A percentile compares a stretch with the other conserved stretches of the same genome.
Evolutionary conservation across 2,888 invertebrate genomes (phyloP).

Genomic region (Camptogramma bilineatum): DNA sequence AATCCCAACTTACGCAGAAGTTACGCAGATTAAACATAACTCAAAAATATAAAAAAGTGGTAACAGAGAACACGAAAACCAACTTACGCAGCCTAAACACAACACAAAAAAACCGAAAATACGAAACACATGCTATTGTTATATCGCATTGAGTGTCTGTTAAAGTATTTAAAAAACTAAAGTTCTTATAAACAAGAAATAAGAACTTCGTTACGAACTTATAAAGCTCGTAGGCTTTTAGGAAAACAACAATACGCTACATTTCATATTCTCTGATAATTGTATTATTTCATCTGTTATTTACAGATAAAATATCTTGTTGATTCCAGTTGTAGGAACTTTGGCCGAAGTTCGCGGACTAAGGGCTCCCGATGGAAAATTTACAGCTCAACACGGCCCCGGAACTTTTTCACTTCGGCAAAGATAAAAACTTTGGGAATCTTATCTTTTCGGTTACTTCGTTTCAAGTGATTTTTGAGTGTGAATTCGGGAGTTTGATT

Average conservation of each 20-base stretch:
- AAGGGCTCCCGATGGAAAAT: constrained; percentile 31
- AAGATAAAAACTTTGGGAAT: constrained; percentile 34
- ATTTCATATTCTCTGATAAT: background rate
- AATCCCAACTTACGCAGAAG: no score
- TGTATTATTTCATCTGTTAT: constrained; percentile 14
- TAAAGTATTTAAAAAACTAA: no score
- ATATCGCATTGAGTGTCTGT: no score
- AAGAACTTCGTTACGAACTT: background rate
- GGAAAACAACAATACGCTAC: background rate
- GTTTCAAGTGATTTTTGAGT: constrained; percentile 30
- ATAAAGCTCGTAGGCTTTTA: background rate
- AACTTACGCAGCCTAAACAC: no score
- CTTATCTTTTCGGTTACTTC: constrained; percentile 33
- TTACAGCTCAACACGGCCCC: constrained; percentile 28
- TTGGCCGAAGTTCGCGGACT: constrained; percentile 22
- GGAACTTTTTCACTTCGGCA: constrained; percentile 36
- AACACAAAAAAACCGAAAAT: no score
- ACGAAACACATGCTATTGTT: no score
- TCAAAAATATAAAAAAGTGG: no score
- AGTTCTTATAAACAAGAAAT: background rate
- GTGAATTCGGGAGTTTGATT: constrained; percentile 21
- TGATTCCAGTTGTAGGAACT: constrained; percentile 23
- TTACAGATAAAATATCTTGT: constrained; percentile 29
- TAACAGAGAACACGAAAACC: no score
- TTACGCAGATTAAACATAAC: no score